These are phyloP conservation scores for Pipistrellus kuhlii DNA, from an alignment of 2,797 vertebrate species.

Conservation along the genomic window DNA sequence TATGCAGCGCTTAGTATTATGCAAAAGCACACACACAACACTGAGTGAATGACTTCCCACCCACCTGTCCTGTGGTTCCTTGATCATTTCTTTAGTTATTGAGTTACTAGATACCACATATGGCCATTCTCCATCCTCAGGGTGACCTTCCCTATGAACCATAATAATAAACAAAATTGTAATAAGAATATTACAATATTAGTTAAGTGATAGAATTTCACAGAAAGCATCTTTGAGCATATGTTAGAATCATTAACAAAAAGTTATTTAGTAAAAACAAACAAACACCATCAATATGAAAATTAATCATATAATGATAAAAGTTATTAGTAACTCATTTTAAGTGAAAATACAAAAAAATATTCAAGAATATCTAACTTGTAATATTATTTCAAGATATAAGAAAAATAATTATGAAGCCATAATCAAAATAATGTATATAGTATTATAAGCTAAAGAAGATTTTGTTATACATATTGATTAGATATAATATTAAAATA, in stretches of 20 bases:
- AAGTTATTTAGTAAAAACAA: not conserved
- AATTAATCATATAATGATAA: not conserved
- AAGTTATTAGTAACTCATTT: not conserved
- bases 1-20: not conserved
- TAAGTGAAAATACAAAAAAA: not conserved
- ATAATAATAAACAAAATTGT: not conserved
- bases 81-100: not conserved
- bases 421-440: constrained; percentile 2
- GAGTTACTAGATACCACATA: not conserved
- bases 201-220: not conserved
- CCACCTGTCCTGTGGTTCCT: not conserved
- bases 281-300: not conserved
- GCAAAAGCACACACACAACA: not conserved
- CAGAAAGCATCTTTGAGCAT: not conserved
- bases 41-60: not conserved
- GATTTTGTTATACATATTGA: not conserved
- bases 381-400: not conserved
- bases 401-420: not conserved
- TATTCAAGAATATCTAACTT: not conserved
- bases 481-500: constrained; percentile 9
- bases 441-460: constrained; percentile 32
- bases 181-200: not conserved
- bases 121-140: not conserved
- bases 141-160: not conserved
- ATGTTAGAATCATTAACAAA: not conserved